Evolutionary conservation across 2,797 vertebrate genomes (phyloP).

Genomic region (Pipistrellus pygmaeus): DNA sequence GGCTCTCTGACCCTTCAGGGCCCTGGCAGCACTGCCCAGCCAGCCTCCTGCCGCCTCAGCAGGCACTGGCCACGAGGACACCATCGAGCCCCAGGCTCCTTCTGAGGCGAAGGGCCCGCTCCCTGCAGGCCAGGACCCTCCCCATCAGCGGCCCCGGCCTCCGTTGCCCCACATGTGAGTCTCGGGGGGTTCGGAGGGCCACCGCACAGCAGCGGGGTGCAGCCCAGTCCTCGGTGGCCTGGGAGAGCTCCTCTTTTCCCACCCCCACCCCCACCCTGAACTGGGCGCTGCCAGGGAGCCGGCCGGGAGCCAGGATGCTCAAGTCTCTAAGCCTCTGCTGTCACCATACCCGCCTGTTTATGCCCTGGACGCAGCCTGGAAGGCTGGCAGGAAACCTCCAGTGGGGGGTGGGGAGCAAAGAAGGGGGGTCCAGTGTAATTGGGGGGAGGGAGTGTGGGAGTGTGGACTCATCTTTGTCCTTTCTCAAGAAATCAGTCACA

Average conservation of each 20-base stretch:
- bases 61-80: background rate
- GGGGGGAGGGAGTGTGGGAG: background rate
- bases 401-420: background rate
- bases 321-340: constrained; percentile 76
- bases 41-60: background rate
- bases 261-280: background rate
- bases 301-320: constrained; percentile 11
- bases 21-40: background rate
- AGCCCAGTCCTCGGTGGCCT: background rate
- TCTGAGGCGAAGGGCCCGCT: rapidly evolving
- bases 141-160: background rate
- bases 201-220: background rate
- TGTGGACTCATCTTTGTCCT: background rate
- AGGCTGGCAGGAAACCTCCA: background rate
- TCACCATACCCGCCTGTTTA: constrained; percentile 65
- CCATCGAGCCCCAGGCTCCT: background rate
- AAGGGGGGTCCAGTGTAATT: background rate
- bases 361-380: constrained; percentile 49
- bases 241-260: background rate
- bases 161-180: rapidly evolving
- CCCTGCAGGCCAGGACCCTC: background rate
- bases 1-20: background rate
- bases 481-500: background rate
- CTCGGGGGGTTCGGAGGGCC: background rate
- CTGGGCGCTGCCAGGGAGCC: background rate